Percentiles rank a stretch among this genome's conserved stretches.
phyloP scores from a whole-genome alignment of 2,113 vertebrate species.

The Alosa alosa region DNA sequence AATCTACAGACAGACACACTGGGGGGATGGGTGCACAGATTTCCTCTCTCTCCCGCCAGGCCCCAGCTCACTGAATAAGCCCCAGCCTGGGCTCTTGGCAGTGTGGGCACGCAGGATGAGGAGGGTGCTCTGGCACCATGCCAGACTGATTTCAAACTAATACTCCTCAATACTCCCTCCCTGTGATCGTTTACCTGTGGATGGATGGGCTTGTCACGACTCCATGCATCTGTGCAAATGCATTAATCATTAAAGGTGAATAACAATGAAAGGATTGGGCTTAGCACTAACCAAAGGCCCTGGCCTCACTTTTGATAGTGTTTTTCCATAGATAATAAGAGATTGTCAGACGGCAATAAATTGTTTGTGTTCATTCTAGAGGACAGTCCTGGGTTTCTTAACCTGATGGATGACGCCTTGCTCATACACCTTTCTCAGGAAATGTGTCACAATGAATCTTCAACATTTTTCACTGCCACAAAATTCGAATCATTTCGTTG shows the following conservation, averaged over 20 bases:
- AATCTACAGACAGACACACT: constrained; percentile 53
- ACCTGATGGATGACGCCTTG: background rate
- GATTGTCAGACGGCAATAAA: background rate
- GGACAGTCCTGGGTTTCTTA: background rate
- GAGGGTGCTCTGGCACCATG: background rate
- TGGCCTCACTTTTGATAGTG: background rate
- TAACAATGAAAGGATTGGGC: background rate
- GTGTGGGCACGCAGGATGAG: constrained; percentile 12
- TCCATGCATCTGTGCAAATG: background rate
- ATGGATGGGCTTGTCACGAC: background rate
- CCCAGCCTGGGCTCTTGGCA: constrained; percentile 28
- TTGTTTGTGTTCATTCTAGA: background rate
- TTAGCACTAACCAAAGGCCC: background rate
- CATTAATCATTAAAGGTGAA: background rate
- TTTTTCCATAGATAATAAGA: background rate
- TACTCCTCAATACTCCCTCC: background rate
- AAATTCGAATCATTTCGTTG: background rate
- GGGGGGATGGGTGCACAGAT: constrained; percentile 48
- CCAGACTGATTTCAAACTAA: constrained; percentile 7
- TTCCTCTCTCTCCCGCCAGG: constrained; percentile 43
- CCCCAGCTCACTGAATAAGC: constrained; percentile 42
- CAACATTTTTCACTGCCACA: background rate
- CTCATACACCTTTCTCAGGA: background rate
- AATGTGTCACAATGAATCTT: background rate
- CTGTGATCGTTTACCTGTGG: constrained; percentile 5